Evolutionary conservation across 1,140 invertebrate genomes (phyloP), one percentile per base, ranked within the genome.

Genomic region (Psilanteris sp.): DNA sequence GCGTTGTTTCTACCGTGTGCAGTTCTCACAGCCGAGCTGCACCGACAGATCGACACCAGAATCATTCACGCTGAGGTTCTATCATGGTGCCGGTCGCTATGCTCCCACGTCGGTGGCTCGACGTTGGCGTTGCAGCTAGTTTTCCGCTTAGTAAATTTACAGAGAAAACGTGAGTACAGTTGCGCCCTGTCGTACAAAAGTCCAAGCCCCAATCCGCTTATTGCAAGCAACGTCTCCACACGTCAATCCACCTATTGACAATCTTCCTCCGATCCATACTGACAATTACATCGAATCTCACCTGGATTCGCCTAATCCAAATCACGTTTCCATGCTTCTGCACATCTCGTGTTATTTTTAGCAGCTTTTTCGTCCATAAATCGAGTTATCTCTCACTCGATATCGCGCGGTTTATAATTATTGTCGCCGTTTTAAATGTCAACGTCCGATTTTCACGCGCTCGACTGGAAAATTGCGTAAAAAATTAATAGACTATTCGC

Each of bases 61-160:
- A 55, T 10, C 71, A 43, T 50, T 75, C 64, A 50, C 48, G 48
- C 50, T 36, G 61, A 32, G 43, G 34, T 64, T 75, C 54, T 77
- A 77, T 79, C 67, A 81, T 80, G 80, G 68, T 78, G 77, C 78
- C 78, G 81, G 81, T 81, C 79, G 39, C 70, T 73, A 76, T 79
- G 72, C 50, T 73, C 64, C 48, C 54, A 72, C 75, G 77, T 77
- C 81, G 77, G 77, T 77, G 71, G 46, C 57, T 61, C 44, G 34
- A 72, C 41, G 67, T 54, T 66, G 72, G 70, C 62, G 20, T 44
- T 55, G 13, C 50, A 54, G 67, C 44, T 67, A 54, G 71, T 39
- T 76, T 76, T 76, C 74, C 66, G 36, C 62, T 50, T 9, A 57
- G 39, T 14, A 71, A 73, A 73, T 72, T 75, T 29, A 57, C 46